A percentile compares a stretch with the other conserved stretches of the same genome.
These are phyloP conservation scores for Petrolisthes manimaculis DNA, from an alignment of 2,888 invertebrate species.

Conservation along the genomic window DNA sequence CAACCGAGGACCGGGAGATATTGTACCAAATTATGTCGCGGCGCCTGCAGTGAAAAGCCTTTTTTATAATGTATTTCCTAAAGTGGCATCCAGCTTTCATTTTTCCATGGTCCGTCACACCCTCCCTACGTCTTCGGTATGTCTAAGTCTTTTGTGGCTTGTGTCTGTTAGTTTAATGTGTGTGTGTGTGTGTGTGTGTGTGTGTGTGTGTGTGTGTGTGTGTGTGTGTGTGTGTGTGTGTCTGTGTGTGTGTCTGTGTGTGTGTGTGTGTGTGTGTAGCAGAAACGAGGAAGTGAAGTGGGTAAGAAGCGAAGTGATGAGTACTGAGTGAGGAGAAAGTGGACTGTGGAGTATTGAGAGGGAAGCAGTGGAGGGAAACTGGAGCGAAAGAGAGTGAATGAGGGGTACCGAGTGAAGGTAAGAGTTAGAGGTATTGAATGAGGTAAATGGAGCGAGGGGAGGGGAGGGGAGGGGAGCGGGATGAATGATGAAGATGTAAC, in stretches of 20 bases:
- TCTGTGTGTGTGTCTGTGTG: neutral
- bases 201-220: constrained; percentile 18
- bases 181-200: constrained; percentile 8
- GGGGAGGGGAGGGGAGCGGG: neutral
- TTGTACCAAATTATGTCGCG: no score
- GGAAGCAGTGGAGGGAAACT: neutral
- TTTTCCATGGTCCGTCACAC: no score
- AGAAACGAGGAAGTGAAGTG: neutral
- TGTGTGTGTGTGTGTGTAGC: neutral
- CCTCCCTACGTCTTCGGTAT: neutral
- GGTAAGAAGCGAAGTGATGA: neutral
- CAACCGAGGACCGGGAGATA: no score
- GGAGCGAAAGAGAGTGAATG: neutral
- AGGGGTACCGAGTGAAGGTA: neutral
- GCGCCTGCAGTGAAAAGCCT: no score
- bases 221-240: constrained; percentile 7
- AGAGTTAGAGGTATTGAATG: neutral
- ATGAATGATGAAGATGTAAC: neutral
- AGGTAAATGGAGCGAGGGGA: neutral
- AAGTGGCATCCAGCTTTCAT: no score
- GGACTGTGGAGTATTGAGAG: neutral
- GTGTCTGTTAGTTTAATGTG: neutral
- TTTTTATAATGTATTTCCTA: no score
- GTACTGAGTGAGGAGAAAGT: neutral
- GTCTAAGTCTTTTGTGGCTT: neutral